A percentile compares a stretch with the other conserved stretches of the same genome.
Evolutionary conservation across 2,888 invertebrate species (phyloP).

Genomic region (Nemotelus pantherinus): DNA sequence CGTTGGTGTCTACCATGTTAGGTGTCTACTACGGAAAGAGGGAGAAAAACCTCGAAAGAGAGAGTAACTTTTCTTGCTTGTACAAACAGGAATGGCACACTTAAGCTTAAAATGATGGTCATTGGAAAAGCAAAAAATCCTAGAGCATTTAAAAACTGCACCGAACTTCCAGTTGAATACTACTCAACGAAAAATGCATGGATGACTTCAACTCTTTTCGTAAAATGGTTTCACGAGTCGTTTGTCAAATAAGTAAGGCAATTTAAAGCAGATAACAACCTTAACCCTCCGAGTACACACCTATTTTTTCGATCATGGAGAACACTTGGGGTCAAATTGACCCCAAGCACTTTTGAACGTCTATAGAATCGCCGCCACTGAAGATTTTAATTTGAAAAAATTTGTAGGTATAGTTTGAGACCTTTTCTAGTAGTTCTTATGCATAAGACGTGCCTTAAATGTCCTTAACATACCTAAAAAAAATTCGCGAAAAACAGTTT

Average conservation of each 20-base stretch:
- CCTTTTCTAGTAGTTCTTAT: no score
- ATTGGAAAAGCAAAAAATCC: conserved; percentile 29
- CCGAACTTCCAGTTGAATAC: conserved; percentile 19
- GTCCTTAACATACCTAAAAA: no score
- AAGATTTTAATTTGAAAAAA: no score
- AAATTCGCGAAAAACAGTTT: no score
- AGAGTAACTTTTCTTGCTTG: not conserved
- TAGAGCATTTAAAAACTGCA: conserved; percentile 9
- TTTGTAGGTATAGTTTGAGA: no score
- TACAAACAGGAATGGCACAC: conserved; percentile 9
- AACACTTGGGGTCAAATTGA: no score
- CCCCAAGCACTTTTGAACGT: no score
- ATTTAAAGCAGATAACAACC: conserved; percentile 1
- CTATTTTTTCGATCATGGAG: no score
- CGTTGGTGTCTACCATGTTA: conserved; percentile 11
- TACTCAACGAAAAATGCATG: conserved; percentile 20
- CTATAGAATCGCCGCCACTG: no score
- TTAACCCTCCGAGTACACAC: no score
- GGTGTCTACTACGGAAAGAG: conserved; percentile 6
- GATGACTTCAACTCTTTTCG: conserved; percentile 14
- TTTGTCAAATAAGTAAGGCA: conserved; percentile 23
- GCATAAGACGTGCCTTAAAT: no score
- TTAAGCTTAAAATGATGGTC: conserved; percentile 22
- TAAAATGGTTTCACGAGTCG: conserved; percentile 21
- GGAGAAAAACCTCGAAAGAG: conserved; percentile 27